Evolutionary conservation across 2,113 vertebrate genomes (phyloP).

Genomic region (Mystacornis crossleyi): DNA sequence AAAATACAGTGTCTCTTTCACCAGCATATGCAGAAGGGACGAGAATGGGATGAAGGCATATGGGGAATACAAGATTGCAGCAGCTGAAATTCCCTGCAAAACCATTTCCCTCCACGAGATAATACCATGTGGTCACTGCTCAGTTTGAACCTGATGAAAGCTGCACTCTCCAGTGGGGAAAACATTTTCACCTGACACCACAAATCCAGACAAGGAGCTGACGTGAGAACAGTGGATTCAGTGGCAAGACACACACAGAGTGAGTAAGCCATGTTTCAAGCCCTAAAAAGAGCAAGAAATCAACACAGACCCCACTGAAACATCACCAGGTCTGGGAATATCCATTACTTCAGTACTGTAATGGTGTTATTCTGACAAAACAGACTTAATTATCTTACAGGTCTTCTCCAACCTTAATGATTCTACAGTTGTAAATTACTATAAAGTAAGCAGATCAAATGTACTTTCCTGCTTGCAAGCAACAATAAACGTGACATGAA

Average conservation of each 20-base stretch:
- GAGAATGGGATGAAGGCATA: background rate
- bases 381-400: background rate
- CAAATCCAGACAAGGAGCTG: background rate
- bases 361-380: background rate
- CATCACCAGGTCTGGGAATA: background rate
- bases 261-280: background rate
- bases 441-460: background rate
- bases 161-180: background rate
- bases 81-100: background rate
- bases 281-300: background rate
- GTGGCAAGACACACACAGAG: rapidly evolving
- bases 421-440: background rate
- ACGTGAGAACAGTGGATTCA: background rate
- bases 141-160: background rate
- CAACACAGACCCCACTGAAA: background rate
- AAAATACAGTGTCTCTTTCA: background rate
- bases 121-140: background rate
- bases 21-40: background rate
- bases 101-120: rapidly evolving
- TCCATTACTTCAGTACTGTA: background rate
- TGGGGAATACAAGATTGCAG: background rate
- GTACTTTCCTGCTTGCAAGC: background rate
- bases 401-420: background rate
- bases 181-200: background rate
- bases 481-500: rapidly evolving